Conservation (phyloP, 2,797 vertebrate species). For the Amniataba percoides region DNA sequence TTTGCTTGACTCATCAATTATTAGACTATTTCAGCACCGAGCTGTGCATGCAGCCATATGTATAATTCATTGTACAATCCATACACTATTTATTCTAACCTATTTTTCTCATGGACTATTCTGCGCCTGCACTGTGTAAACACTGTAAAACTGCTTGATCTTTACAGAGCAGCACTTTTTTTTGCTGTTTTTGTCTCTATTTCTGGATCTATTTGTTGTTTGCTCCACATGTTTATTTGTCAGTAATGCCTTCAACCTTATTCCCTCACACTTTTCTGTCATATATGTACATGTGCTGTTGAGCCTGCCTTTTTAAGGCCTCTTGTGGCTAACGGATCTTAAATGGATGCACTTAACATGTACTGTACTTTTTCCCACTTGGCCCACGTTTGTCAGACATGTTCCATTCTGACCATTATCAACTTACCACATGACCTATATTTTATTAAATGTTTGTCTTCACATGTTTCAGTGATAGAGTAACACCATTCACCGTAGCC, state of each 20-base stretch:
- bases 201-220: not conserved
- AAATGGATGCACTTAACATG: constrained; percentile 43
- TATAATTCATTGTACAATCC: constrained; percentile 33
- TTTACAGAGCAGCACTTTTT: not conserved
- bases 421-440: constrained; percentile 21
- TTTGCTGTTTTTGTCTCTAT: not conserved
- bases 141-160: not conserved
- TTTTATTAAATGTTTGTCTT: constrained; percentile 16
- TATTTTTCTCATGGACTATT: constrained; percentile 2
- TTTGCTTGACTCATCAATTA: not conserved
- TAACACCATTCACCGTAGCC: constrained; percentile 23
- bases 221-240: not conserved
- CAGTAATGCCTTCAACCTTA: not conserved
- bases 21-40: not conserved
- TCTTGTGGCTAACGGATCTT: not conserved
- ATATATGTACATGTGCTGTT: not conserved
- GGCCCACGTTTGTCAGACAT: constrained; percentile 15
- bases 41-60: not conserved
- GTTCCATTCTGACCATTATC: constrained; percentile 16
- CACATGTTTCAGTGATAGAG: not conserved
- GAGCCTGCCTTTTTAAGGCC: not conserved
- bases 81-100: constrained; percentile 40
- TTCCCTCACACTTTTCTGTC: not conserved
- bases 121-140: not conserved
- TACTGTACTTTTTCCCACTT: constrained; percentile 5